Evolutionary conservation across 2,113 vertebrate genomes (phyloP).

Genomic region (Aptenodytes patagonicus): DNA sequence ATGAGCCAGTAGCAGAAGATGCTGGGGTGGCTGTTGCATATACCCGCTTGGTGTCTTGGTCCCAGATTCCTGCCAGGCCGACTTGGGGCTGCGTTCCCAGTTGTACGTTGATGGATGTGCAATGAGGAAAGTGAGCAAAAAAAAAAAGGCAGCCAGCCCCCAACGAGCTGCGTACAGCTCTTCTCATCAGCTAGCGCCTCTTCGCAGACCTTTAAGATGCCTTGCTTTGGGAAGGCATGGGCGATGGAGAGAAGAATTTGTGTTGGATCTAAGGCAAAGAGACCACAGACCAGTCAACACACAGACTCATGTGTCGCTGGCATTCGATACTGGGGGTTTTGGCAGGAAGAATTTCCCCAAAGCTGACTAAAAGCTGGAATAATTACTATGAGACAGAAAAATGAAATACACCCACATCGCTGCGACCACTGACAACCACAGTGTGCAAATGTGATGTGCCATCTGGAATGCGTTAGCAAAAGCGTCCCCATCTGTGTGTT

Average conservation of each 20-base stretch:
- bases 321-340: background rate
- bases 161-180: background rate
- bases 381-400: background rate
- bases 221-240: background rate
- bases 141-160: background rate
- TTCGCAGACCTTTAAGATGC: background rate
- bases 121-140: background rate
- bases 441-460: background rate
- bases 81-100: background rate
- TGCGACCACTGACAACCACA: background rate
- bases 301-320: background rate
- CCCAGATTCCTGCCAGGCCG: background rate
- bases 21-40: background rate
- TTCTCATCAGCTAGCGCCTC: background rate
- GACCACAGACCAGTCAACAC: background rate
- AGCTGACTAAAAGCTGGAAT: conserved; percentile 15
- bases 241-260: background rate
- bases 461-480: conserved; percentile 4
- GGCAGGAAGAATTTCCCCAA: background rate
- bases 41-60: background rate
- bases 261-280: background rate
- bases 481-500: background rate
- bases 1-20: background rate
- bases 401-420: background rate
- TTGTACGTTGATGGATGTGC: background rate